phyloP scores from a whole-genome alignment of 2,888 invertebrate species.

The Cerastis leucographa region DNA sequence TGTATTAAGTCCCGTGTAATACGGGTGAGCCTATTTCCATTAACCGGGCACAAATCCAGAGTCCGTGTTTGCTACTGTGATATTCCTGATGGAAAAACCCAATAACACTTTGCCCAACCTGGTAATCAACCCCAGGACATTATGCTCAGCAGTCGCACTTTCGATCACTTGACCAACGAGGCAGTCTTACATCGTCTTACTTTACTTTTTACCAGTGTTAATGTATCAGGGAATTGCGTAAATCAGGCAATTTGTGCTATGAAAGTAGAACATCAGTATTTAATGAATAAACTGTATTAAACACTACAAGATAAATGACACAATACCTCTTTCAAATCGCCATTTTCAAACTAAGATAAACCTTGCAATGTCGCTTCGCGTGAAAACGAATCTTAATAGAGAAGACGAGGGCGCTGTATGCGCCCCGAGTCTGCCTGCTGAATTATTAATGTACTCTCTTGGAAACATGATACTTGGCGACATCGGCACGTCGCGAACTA shows the following conservation, averaged over 20 bases:
- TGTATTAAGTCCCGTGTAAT: too few relatives aligned
- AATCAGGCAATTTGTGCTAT: neutral
- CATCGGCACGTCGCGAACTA: slow-evolving; percentile 77
- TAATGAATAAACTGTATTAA: neutral
- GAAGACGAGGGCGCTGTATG: slow-evolving; percentile 62
- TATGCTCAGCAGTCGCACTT: too few relatives aligned
- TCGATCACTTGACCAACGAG: too few relatives aligned
- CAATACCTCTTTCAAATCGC: slow-evolving; percentile 41
- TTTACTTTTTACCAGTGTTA: neutral
- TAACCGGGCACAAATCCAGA: too few relatives aligned
- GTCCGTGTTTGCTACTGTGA: too few relatives aligned
- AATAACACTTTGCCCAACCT: too few relatives aligned
- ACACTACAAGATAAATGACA: slow-evolving; percentile 7
- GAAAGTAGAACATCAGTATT: neutral
- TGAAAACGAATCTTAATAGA: slow-evolving; percentile 74
- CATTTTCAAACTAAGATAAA: slow-evolving; percentile 67
- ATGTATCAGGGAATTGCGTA: neutral
- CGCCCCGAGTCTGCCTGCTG: slow-evolving; percentile 74
- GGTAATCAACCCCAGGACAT: too few relatives aligned
- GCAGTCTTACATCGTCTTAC: too few relatives aligned
- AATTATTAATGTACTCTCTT: slow-evolving; percentile 85
- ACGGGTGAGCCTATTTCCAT: too few relatives aligned
- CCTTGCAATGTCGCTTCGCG: slow-evolving; percentile 69
- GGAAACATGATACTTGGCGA: slow-evolving; percentile 82
- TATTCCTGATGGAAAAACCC: too few relatives aligned